Conservation (phyloP, 2,888 invertebrate species). For the Polymixis lichenea region DNA sequence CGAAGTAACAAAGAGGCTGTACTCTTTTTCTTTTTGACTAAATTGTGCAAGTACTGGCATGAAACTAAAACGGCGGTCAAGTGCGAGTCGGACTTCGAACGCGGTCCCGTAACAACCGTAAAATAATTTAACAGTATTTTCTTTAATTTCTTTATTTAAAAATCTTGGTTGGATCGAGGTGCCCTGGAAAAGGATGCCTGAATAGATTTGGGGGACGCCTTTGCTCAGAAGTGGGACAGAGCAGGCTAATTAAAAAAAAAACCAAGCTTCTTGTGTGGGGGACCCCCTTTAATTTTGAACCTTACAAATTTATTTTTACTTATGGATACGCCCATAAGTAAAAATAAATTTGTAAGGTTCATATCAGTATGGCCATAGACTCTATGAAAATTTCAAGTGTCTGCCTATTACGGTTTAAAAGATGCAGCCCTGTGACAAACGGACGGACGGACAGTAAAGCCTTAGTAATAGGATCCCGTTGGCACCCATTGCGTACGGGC, state of each 20-base stretch:
- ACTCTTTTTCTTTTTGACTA: constrained; percentile 29
- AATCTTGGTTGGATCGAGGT: no score
- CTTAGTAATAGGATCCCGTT: neutral
- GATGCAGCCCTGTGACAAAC: neutral
- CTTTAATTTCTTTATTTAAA: no score
- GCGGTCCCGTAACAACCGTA: neutral
- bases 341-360: no score
- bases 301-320: no score
- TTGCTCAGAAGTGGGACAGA: no score
- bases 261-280: no score
- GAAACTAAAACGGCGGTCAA: constrained; percentile 18
- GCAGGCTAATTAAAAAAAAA: neutral
- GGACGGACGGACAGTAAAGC: neutral
- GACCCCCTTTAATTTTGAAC: neutral
- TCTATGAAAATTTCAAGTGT: neutral
- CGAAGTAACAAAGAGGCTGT: constrained; percentile 32
- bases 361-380: no score
- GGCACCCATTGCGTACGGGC: neutral
- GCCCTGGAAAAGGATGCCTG: no score
- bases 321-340: no score
- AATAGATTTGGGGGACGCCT: no score
- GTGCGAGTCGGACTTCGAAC: neutral
- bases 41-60: constrained; percentile 45
- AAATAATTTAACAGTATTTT: neutral
- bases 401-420: neutral